Percentiles rank a stretch among this genome's conserved stretches.
These are phyloP conservation scores for Dynastes hyllus DNA, from an alignment of 2,888 invertebrate genomes.

Conservation along the genomic window DNA sequence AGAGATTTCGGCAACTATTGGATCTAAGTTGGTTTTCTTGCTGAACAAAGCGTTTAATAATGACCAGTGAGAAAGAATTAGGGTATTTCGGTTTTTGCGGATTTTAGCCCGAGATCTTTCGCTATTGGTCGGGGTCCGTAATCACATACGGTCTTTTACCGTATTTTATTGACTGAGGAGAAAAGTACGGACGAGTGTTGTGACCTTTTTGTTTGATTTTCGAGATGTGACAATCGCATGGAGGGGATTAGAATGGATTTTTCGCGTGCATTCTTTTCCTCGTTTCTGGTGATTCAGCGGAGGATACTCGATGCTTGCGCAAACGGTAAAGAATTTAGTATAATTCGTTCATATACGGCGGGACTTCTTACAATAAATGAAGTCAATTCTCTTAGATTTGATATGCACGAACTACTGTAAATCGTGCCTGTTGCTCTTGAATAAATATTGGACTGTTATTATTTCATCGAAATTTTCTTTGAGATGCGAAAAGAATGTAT, in stretches of 20 bases:
- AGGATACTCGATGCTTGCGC: slow-evolving; percentile 21
- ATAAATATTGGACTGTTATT: no score
- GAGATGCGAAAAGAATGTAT: no score
- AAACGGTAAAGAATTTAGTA: slow-evolving; percentile 4
- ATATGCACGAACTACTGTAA: no score
- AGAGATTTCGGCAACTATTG: slow-evolving; percentile 68
- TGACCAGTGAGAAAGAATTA: slow-evolving; percentile 65
- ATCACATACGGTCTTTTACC: slow-evolving; percentile 61
- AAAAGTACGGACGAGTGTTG: slow-evolving; percentile 27
- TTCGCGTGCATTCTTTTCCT: slow-evolving; percentile 47
- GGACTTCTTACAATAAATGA: no score
- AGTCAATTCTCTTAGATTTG: no score
- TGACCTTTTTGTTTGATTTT: slow-evolving; percentile 58
- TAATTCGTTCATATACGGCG: background rate
- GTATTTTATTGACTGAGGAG: slow-evolving; percentile 54
- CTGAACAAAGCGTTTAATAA: slow-evolving; percentile 72
- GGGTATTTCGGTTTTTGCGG: slow-evolving; percentile 64
- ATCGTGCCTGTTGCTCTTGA: no score
- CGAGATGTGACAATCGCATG: slow-evolving; percentile 63
- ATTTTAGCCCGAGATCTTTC: slow-evolving; percentile 53
- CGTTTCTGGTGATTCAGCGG: slow-evolving; percentile 62
- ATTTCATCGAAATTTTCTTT: no score
- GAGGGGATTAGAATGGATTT: slow-evolving; percentile 61
- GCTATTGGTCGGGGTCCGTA: slow-evolving; percentile 62
- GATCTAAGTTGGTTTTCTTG: slow-evolving; percentile 64